Percentiles rank a stretch among this genome's conserved stretches.
Evolutionary conservation across 2,797 vertebrate genomes (phyloP).

Genomic region (Neosilurus hyrtlii): DNA sequence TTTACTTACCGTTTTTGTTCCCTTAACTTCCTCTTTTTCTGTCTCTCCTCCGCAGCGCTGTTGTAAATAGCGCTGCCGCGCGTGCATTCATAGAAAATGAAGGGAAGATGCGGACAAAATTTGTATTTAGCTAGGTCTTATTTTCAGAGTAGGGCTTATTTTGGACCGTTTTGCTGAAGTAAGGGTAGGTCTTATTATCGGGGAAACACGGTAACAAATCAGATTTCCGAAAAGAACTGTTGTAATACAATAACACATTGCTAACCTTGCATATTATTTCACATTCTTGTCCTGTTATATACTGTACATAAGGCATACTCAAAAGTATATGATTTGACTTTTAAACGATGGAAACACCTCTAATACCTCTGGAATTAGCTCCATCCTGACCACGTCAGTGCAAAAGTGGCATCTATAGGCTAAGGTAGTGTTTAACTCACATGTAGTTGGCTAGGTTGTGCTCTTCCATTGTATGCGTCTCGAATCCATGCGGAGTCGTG

Average conservation of each 20-base stretch:
- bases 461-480: conserved; percentile 91
- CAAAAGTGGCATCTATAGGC: background rate
- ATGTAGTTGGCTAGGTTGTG: conserved; percentile 94
- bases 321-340: background rate
- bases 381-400: too few relatives aligned
- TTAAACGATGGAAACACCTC: background rate
- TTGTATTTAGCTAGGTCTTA: too few relatives aligned
- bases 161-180: too few relatives aligned
- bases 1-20: too few relatives aligned
- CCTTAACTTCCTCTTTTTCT: too few relatives aligned
- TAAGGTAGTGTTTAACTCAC: conserved; percentile 66
- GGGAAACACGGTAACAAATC: too few relatives aligned
- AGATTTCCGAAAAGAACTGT: background rate
- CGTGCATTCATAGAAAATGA: too few relatives aligned
- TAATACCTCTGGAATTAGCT: background rate
- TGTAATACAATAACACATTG: background rate
- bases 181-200: too few relatives aligned
- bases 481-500: conserved; percentile 90
- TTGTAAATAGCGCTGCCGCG: too few relatives aligned
- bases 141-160: too few relatives aligned
- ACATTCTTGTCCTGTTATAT: background rate
- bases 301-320: background rate
- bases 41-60: too few relatives aligned
- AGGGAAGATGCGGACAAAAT: too few relatives aligned
- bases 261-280: background rate